These are phyloP conservation scores for Venturia canescens DNA, from an alignment of 1,140 invertebrate species.

Conservation along the genomic window DNA sequence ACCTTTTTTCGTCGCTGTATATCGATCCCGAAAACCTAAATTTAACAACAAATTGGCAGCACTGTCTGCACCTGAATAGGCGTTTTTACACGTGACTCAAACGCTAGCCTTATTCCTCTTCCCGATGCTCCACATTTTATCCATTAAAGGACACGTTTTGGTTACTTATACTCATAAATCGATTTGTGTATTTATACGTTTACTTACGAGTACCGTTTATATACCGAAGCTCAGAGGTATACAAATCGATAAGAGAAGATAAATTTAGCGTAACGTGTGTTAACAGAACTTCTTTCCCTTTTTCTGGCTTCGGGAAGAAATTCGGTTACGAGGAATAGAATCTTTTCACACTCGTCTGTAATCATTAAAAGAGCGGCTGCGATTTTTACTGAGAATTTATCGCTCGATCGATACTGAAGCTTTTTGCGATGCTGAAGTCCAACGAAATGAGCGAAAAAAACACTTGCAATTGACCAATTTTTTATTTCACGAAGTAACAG, in stretches of 20 bases:
- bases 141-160: neutral
- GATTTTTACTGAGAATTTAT: too few species aligned
- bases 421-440: too few species aligned
- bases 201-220: neutral
- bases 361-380: too few species aligned
- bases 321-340: too few species aligned
- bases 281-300: neutral
- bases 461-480: too few species aligned
- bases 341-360: too few species aligned
- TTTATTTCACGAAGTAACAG: too few species aligned
- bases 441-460: too few species aligned
- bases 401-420: too few species aligned
- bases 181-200: slow-evolving; percentile 13
- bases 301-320: neutral
- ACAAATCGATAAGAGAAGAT: slow-evolving; percentile 37
- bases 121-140: neutral
- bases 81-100: neutral
- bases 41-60: neutral
- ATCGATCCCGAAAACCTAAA: neutral
- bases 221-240: slow-evolving; percentile 33
- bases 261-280: slow-evolving; percentile 26
- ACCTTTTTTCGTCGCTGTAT: neutral
- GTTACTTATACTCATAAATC: neutral
- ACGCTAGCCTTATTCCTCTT: neutral
- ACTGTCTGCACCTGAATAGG: neutral